Base-by-base conservation (phyloP, 2,113 vertebrate species). In the Scytalopus superciliaris region DNA sequence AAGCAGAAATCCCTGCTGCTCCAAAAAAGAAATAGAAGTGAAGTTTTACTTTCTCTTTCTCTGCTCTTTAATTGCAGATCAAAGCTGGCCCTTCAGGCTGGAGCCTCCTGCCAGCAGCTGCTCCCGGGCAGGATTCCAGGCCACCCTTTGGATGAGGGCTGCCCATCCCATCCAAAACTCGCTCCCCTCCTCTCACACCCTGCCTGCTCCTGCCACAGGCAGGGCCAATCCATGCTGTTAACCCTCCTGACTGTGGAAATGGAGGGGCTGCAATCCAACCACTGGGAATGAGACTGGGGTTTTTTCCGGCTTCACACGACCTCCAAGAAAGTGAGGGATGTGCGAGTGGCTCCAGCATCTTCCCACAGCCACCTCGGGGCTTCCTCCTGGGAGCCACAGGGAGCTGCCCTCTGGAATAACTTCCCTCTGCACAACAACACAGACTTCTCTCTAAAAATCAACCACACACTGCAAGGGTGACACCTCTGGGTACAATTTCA, bases 21-120 rank as follows among this genome's bases (percentile, higher is more conserved):
- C 47, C 3, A 1, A 49, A 4, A 18, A 17, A 18, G n/a, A 19
- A 33, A 23, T 5, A 70, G 35, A 74, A 49, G 14, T 1, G 39
- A 70, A 72, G 78, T 95, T 96, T 97, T 93, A 84, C 83, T 95
- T 96, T 96, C 94, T 86, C 93, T 97, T 96, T 86, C 94, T 52
- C 77, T 27, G 68, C 42, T 68, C 64, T 93, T 87, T 84, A 88
- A 74, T 17, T 86, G 72, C 75, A 91, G 87, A 94, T 79, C 92
- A 96, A 93, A 97, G 78, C 87, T 50, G 67, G 81, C 64, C 83
- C 64, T 68, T 27, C 55, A 57, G 64, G 81, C 59, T 13, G 1
- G 53, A 18, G 13, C 14, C 0, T 12, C 66, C 78, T 96, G 94
- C 90, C 95, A 96, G 94, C 92, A 83, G 88, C 91, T 76, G 95